A percentile compares a stretch with the other conserved stretches of the same genome.
These are phyloP conservation scores for Apteryx owenii DNA, from an alignment of 2,113 vertebrate species.

Conservation along the genomic window DNA sequence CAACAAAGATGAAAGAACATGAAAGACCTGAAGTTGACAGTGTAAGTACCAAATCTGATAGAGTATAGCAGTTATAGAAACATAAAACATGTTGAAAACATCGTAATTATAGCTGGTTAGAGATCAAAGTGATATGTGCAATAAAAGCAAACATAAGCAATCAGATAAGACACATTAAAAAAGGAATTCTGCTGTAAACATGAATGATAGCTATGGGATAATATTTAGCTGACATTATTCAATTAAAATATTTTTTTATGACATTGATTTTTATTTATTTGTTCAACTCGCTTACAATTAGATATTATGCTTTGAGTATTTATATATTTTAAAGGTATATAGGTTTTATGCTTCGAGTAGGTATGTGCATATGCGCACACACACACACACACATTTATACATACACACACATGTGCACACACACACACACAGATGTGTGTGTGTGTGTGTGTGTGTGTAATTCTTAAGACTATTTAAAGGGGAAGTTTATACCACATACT, in stretches of 20 bases:
- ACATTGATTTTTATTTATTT: not conserved
- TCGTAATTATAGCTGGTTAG: slow-evolving; percentile 66
- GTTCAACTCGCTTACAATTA: not conserved
- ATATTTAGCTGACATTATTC: slow-evolving; percentile 4
- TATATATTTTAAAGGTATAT: not conserved
- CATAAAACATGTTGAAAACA: slow-evolving; percentile 69
- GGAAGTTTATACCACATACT: not conserved
- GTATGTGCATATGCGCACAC: too few relatives aligned
- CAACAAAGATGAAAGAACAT: slow-evolving; percentile 61
- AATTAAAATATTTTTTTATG: slow-evolving; percentile 4
- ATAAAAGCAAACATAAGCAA: slow-evolving; percentile 59
- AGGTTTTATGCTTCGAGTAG: not conserved
- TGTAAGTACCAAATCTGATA: slow-evolving; percentile 50
- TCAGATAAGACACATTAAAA: slow-evolving; percentile 35
- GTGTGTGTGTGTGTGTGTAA: too few relatives aligned
- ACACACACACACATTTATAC: too few relatives aligned
- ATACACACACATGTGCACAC: not conserved
- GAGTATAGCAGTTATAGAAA: slow-evolving; percentile 50
- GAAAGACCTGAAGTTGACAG: slow-evolving; percentile 64
- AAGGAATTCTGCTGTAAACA: slow-evolving; percentile 12
- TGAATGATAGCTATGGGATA: slow-evolving; percentile 14
- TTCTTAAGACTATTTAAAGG: not conserved
- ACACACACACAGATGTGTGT: accelerated
- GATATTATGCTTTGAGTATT: not conserved
- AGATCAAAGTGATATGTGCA: slow-evolving; percentile 60